Percentiles rank a stretch among this genome's conserved stretches.
phyloP scores from a whole-genome alignment of 2,113 vertebrate genomes.

The Rhagologus leucostigma region DNA sequence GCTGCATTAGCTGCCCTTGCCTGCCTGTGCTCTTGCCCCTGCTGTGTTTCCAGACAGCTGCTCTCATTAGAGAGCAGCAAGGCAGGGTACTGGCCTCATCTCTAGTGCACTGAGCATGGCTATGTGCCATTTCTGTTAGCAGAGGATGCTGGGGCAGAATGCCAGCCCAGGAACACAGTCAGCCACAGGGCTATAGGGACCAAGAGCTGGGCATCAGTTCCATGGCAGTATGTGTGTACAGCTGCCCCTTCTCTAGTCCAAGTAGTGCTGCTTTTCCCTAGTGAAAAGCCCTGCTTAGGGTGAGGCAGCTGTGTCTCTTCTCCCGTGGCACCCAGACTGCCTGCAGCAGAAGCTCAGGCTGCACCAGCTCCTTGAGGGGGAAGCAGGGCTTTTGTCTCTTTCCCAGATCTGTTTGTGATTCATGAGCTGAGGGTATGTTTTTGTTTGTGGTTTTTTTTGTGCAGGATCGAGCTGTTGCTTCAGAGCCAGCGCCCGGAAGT shows the following conservation, averaged over 20 bases:
- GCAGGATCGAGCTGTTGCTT: slow-evolving; percentile 86
- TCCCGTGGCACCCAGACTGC: neutral
- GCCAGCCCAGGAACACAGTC: neutral
- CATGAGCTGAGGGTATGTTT: neutral
- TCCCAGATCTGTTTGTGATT: neutral
- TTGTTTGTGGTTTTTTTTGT: neutral
- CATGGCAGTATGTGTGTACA: neutral
- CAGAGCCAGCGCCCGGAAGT: slow-evolving; percentile 89
- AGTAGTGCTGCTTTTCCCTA: neutral
- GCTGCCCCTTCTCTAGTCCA: neutral
- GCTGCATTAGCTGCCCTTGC: neutral
- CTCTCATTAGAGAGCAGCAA: neutral
- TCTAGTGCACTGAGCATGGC: neutral
- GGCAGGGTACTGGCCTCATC: neutral
- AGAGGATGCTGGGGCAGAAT: neutral
- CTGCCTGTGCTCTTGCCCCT: neutral
- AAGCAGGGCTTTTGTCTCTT: neutral
- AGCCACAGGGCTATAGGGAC: neutral
- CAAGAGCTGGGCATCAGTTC: neutral
- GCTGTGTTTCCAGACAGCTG: neutral
- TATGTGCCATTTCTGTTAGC: neutral
- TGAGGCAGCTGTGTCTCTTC: neutral
- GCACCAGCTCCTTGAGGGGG: neutral
- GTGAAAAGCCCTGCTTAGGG: neutral
- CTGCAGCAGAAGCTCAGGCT: neutral